Base-by-base conservation (phyloP, 2,888 invertebrate species). In the Leptothorax acervorum region DNA sequence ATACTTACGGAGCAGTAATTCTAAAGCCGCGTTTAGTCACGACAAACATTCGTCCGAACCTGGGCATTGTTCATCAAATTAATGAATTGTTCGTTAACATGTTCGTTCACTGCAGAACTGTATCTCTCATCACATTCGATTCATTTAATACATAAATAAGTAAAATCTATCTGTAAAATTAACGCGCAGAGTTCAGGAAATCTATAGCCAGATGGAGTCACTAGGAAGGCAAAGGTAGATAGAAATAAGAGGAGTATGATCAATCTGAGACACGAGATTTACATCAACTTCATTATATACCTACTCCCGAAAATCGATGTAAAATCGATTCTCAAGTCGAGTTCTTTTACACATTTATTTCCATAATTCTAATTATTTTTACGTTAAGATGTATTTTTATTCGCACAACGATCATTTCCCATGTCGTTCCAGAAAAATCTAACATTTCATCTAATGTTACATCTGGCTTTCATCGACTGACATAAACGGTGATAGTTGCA, bases 401-500 rank as follows among this genome's bases (percentile, higher is more conserved):
- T 39, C 3, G 5, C 23, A 23, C 39, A 42, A 11, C 3, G n/a
- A 71, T 39, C 55, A 71, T 55, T 39, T 42, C 3, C 4, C 23
- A 42, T 23, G 23, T 42, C 35, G 35, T 35, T 0, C 18, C 4
- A 42, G 39, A 74, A 74, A 45, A 31, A 31, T 60, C 31, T 45
- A 55, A 8, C 45, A 31, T 57, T 5, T 57, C 23, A 28, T 45
- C 28, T 11, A 57, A 5, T 11, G n/a, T 57, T 42, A 45, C 42
- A 28, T 15, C 15, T 18, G 48, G 9, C 53, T 71, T 71, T 53
- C 31, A 35, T 9, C n/a, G 45, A 55, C 0, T 35, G 62, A 51
- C 48, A 51, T 65, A 75, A 63, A 62, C 15, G 63, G 45, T 74
- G 60, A 74, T 45, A 75, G 12, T 75, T 75, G 63, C 45, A 18